Evolutionary conservation across 2,113 vertebrate species (phyloP), one percentile per base, ranked within the genome.

Genomic region (Dolichallabes microphthalmus): DNA sequence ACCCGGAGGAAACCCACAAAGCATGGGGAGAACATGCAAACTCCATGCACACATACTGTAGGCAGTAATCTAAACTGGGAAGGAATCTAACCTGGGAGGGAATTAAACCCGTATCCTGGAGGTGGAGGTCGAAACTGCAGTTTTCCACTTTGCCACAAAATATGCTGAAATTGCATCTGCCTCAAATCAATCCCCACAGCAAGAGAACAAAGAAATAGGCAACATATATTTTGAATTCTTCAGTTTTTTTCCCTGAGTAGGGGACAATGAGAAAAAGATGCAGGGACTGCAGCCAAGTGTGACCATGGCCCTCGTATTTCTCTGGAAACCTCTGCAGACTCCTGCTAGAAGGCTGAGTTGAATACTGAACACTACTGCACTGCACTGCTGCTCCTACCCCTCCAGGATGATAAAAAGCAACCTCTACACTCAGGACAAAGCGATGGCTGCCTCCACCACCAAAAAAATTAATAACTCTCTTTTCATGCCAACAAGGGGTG

Each of bases 281-380:
- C 89, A 39, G 82, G 85, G 85, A 88, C 93, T 88, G 90, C 92
- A 93, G 94, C 93, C 92, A 92, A 94, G 89, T 92, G 93, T 94
- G 94, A 94, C 93, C 92, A 91, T 86, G 71, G 87, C 87, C 89
- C 87, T 93, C 92, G 91, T 94, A 94, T 93, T 94, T 94, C 93
- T 94, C 89, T 82, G 30, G 89, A 80, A 85, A 80, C 88, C 90
- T 89, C 91, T 88, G 90, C 88, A 84, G 88, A 89, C 89, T 90
- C 90, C 81, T 81, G 74, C 88, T 87, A 76, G 32, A 52, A 69
- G 86, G 75, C 87, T 94, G 94, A 95, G 94, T 89, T 91, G 94
- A 93, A 95, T 94, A 93, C 94, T 94, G 93, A 95, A 89, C 88
- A 90, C 12, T 85, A 39, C 90, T 91, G 92, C 93, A 93, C 93